phyloP scores from a whole-genome alignment of 1,140 invertebrate species.

The Goniozus legneri region DNA sequence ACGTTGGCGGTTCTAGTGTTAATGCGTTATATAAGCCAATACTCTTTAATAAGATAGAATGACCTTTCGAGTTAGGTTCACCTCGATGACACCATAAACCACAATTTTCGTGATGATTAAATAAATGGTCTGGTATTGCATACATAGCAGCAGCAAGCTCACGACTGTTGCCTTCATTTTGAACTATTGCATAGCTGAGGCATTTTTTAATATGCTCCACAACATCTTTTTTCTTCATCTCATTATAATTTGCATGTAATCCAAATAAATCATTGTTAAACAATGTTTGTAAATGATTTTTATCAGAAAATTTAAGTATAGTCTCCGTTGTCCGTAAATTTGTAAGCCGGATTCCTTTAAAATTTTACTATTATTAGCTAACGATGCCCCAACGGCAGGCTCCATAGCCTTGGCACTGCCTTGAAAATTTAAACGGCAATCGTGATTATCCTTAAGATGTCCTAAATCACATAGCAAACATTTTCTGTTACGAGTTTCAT shows the following conservation, averaged over 20 bases:
- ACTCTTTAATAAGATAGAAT: slow-evolving; percentile 12
- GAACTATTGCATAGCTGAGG: not conserved
- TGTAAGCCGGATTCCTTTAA: not conserved
- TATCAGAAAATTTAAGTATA: not conserved
- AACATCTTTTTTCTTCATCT: not conserved
- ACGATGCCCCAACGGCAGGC: not conserved
- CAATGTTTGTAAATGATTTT: not conserved
- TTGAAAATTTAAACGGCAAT: slow-evolving; percentile 2
- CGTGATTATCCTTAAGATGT: not conserved
- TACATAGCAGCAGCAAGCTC: not conserved
- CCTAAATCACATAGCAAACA: not conserved
- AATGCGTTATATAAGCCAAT: slow-evolving; percentile 16
- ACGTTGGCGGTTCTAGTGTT: too few relatives aligned
- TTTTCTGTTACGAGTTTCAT: slow-evolving; percentile 2
- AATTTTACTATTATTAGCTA: slow-evolving; percentile 1
- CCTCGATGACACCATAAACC: not conserved
- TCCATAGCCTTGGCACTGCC: too few relatives aligned
- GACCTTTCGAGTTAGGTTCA: not conserved
- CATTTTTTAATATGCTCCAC: not conserved
- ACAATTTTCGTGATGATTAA: not conserved
- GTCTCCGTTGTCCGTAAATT: not conserved
- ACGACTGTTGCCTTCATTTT: not conserved
- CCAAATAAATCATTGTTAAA: not conserved
- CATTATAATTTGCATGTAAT: not conserved
- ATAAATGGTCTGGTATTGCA: not conserved